These are phyloP conservation scores for Pseudolycoriella hygida DNA, from an alignment of 2,888 invertebrate species.

Conservation along the genomic window DNA sequence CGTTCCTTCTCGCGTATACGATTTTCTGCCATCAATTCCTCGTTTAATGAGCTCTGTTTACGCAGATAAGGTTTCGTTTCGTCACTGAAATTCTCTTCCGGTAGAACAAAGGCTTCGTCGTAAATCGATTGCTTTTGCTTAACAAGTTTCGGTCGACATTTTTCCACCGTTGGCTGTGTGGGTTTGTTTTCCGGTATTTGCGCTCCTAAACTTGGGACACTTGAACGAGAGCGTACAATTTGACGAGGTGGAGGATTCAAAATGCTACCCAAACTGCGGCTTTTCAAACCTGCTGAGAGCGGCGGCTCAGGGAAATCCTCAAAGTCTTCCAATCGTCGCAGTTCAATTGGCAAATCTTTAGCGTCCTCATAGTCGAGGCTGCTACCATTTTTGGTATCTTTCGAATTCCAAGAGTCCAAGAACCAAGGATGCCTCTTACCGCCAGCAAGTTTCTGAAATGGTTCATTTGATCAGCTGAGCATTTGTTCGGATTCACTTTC, in stretches of 20 bases:
- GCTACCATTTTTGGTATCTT: constrained; percentile 35
- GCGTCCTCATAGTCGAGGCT: constrained; percentile 42
- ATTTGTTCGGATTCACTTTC: too few species aligned
- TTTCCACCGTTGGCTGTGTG: constrained; percentile 21
- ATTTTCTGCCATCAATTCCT: constrained; percentile 78
- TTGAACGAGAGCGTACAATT: constrained; percentile 56
- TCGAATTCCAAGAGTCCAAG: constrained; percentile 57
- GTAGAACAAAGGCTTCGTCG: constrained; percentile 37
- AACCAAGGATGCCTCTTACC: constrained; percentile 56
- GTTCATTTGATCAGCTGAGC: background rate
- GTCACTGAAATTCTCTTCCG: constrained; percentile 15
- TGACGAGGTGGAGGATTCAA: constrained; percentile 53
- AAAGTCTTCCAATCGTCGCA: constrained; percentile 58
- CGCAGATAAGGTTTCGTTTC: constrained; percentile 25
- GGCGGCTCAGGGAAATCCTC: constrained; percentile 37
- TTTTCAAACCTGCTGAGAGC: constrained; percentile 49
- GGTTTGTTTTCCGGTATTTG: constrained; percentile 13
- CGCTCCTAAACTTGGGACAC: constrained; percentile 47
- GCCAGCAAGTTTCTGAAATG: constrained; percentile 54
- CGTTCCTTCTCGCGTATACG: constrained; percentile 65
- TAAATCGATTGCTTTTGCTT: constrained; percentile 76
- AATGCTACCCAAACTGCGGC: constrained; percentile 69
- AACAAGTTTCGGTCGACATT: constrained; percentile 46
- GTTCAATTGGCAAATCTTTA: constrained; percentile 74
- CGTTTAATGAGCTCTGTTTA: constrained; percentile 76